A percentile compares a stretch with the other conserved stretches of the same genome.
Conservation (phyloP, 2,797 vertebrate species). For the Tenualosa ilisha region DNA sequence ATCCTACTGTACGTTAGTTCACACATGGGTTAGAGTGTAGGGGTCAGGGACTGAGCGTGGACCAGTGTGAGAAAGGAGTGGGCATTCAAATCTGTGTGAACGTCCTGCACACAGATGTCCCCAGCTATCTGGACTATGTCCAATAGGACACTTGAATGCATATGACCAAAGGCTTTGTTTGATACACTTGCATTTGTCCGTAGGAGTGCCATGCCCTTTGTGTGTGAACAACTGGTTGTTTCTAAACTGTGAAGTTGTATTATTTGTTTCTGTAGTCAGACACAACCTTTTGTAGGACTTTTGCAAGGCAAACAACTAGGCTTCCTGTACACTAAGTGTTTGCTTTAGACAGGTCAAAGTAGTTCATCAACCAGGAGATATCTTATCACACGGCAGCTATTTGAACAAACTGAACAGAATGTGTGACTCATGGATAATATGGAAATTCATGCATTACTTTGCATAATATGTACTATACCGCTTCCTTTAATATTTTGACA, state of each 20-base stretch:
- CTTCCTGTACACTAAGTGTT: background rate
- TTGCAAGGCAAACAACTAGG: background rate
- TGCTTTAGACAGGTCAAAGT: background rate
- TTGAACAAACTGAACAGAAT: background rate
- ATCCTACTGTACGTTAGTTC: too few species aligned
- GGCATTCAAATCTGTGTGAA: constrained; percentile 46
- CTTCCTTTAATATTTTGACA: background rate
- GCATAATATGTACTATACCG: background rate
- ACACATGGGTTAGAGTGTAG: background rate
- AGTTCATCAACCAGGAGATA: background rate
- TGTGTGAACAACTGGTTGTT: constrained; percentile 33
- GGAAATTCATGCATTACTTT: background rate
- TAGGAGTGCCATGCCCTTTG: constrained; percentile 33
- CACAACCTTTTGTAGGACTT: background rate
- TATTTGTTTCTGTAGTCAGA: too few species aligned
- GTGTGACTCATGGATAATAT: background rate
- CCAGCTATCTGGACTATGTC: constrained; percentile 49
- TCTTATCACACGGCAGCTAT: background rate
- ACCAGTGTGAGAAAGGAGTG: constrained; percentile 34
- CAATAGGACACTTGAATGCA: constrained; percentile 41
- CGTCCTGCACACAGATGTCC: constrained; percentile 45
- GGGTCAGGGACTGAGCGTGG: background rate
- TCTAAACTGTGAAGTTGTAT: too few species aligned
- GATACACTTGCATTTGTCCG: background rate
- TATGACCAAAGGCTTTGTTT: background rate